Conservation (phyloP, 2,888 invertebrate species). For the Tipula unca region DNA sequence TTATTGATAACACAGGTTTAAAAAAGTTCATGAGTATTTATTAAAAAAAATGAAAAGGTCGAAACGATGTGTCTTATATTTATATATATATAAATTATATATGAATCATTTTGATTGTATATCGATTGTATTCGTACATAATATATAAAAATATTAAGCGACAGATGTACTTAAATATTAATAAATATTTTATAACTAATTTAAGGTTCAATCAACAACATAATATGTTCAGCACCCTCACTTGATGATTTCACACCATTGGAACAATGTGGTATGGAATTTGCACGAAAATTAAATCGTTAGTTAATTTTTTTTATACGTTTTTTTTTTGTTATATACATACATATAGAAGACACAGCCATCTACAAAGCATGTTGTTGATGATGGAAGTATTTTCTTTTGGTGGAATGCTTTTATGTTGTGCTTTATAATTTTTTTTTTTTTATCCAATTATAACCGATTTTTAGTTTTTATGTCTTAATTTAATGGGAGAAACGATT, state of each 20-base stretch:
- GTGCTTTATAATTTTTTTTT: background rate
- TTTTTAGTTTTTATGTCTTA: background rate
- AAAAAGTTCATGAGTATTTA: background rate
- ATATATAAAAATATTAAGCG: background rate
- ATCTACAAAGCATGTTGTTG: background rate
- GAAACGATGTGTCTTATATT: background rate
- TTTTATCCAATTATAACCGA: background rate
- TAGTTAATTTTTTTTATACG: background rate
- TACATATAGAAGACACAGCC: background rate
- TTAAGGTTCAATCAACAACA: slow-evolving; percentile 21
- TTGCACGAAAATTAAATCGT: slow-evolving; percentile 16
- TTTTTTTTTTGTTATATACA: background rate
- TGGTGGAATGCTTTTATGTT: slow-evolving; percentile 1
- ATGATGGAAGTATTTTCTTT: background rate
- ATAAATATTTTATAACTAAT: background rate
- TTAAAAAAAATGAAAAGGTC: background rate
- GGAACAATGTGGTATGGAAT: slow-evolving; percentile 44
- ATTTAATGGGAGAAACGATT: background rate
- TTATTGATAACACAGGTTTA: background rate
- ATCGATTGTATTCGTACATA: too few relatives aligned
- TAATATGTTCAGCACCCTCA: slow-evolving; percentile 36
- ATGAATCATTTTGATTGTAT: background rate
- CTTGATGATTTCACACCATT: slow-evolving; percentile 45
- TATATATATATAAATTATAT: background rate
- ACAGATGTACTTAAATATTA: background rate